Base-by-base conservation (phyloP, 2,888 invertebrate species). In the Brachyptera risi region DNA sequence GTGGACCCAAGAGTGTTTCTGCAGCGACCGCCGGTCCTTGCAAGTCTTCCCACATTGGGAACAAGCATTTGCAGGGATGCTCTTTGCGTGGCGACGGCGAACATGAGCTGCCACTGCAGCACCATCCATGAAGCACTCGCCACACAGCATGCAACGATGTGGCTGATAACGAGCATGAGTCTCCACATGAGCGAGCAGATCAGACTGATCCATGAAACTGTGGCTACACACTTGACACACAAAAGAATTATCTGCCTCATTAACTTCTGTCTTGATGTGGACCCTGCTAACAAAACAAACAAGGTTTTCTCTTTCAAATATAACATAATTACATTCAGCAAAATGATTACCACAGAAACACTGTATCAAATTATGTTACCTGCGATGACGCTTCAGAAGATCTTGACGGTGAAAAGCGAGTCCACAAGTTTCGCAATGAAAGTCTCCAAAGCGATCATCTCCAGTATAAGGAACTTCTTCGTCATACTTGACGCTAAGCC, bases 171-270 rank as follows among this genome's bases (percentile, higher is more conserved):
- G 77, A 42, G 88, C 86, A 73, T 91, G 90, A 3, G 85, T 79
- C 77, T 90, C 90, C 0, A 89, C 88, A 75, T 90, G 90, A 19
- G 90, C 88, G 47, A 89, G 77, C 19, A 65, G 58, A 17, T 62
- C 62, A 7, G 56, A 19, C 19, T 63, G 62, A 21, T 56, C 57
- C 13, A 59, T 13, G 54, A 89, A 91, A 64, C 82, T 82, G 75
- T 89, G 88, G 50, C 90, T 90, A 73, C 91, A 91, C 37, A 87
- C 88, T 71, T 85, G 87, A 73, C 91, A 92, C 65, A 85, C 81
- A 72, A 90, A 88, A 62, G 80, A 81, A 61, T 72, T 49, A 26
- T 31, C 58, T n/a, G 31, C 44, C 24, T 51, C 57, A 13, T 35
- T 42, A 9, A 47, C 19, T 37, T 65, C 65, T 3, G 56, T 17